Evolutionary conservation across 2,797 vertebrate genomes (phyloP), one percentile per base, ranked within the genome.

Genomic region (Vireo griseus): DNA sequence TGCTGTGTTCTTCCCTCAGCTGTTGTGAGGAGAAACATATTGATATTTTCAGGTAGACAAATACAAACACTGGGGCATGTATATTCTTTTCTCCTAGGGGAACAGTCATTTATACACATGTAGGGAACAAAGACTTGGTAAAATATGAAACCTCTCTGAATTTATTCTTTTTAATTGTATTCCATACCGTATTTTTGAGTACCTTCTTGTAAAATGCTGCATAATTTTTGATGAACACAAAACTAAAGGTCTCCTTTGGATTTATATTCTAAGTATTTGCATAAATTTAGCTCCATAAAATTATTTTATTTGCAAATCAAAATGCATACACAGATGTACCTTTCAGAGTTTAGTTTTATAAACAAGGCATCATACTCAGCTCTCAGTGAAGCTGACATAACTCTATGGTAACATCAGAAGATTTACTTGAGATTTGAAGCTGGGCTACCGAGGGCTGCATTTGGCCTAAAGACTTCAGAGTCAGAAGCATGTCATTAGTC

Each of bases 161-260:
- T 97, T 87, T 96, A 92, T 95, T 94, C 33, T 31, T 92, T 96
- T 94, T 90, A 95, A 94, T 95, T 96, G 39, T 94, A 79, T 86
- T 90, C 73, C 39, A 47, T 88, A 94, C 92, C 91, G 61, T 67
- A 69, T 86, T 97, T 97, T 97, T 96, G 66, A 95, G 71, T 58
- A 80, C 77, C 57, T 59, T 77, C 33, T 83, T 95, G 90, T 97
- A 96, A 97, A 97, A 97, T 76, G 59, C 71, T 95, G 44, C 77
- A 93, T 95, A 94, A 96, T 96, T 93, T 97, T 97, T 97, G 97
- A 97, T 95, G 86, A 97, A 97, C 92, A 74, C 58, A 91, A 82
- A 77, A 58, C 57, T 93, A 48, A 93, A 93, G 72, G 90, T 95
- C 73, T 94, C 84, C 47, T 78, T 74, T 92, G 68, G 67, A 96